Evolutionary conservation across 2,888 invertebrate species (phyloP), one percentile per base, ranked within the genome.

Genomic region (Periphyllus acericola): DNA sequence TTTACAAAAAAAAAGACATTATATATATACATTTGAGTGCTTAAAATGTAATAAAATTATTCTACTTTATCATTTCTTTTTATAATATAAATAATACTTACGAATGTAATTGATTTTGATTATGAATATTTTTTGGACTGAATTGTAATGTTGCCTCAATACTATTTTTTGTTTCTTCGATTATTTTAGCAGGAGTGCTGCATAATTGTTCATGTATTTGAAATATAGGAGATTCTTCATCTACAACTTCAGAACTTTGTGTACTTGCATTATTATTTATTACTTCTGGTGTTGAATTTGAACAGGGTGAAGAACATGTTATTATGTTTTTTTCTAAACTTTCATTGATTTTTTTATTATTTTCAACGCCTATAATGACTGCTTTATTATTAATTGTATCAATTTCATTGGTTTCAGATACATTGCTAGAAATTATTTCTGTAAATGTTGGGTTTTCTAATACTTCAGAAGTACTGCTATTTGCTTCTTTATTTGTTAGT

Each of bases 171-270:
- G 17, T 72, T 72, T n/a, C 55, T 72, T 72, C 52, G n/a, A 34
- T 19, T 72, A 25, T 25, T 34, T 84, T 84, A 34, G 76, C 9
- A n/a, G 84, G 84, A 68, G 76, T 84, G 52, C 76, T 84, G 46
- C 76, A 46, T 46, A 14, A 76, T 68, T 68, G 66, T n/a, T 78
- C 36, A 34, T 68, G 68, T 46, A 84, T 52, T 76, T 78, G 46
- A 84, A 78, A 68, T 32, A 19, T 66, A 19, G 29, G 25, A 46
- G 76, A n/a, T 0, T 76, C 34, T n/a, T 68, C 68, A 9, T 66
- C 32, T 46, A 46, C 66, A 76, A 32, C 25, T 66, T 66, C 40
- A 21, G 74, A 75, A 40, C 14, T 32, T 34, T 17, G 66, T 60
- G 32, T n/a, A 40, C 9, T 76, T 68, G 0, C 19, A 60, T 29